These are phyloP conservation scores for Eristalis arbustorum DNA, from an alignment of 2,888 invertebrate genomes.

Conservation along the genomic window DNA sequence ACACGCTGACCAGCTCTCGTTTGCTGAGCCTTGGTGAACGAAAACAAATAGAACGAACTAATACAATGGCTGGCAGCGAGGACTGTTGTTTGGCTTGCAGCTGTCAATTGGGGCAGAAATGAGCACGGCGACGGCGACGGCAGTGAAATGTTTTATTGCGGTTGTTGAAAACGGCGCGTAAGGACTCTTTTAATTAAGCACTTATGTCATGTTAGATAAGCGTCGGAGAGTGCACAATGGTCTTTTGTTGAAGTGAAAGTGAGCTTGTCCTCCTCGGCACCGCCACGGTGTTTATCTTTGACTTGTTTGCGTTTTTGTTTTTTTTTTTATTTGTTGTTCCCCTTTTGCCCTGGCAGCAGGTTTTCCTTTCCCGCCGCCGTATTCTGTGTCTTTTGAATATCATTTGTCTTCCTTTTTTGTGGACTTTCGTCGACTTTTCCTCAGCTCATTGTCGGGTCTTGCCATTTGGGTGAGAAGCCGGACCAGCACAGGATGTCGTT, in stretches of 20 bases:
- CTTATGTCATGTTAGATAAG: slow-evolving; percentile 70
- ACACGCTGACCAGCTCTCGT: slow-evolving; percentile 2
- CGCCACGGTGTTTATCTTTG: slow-evolving; percentile 47
- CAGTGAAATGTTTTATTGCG: slow-evolving; percentile 67
- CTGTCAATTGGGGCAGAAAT: slow-evolving; percentile 51
- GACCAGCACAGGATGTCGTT: slow-evolving; percentile 37
- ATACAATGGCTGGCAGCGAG: slow-evolving; percentile 41
- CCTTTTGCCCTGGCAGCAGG: not conserved
- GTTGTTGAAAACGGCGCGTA: slow-evolving; percentile 55
- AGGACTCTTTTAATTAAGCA: slow-evolving; percentile 68
- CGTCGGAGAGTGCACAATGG: slow-evolving; percentile 59
- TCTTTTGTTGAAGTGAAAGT: slow-evolving; percentile 48
- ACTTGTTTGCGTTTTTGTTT: slow-evolving; percentile 14
- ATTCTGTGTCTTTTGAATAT: slow-evolving; percentile 26
- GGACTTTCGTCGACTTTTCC: not conserved
- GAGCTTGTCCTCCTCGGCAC: slow-evolving; percentile 14
- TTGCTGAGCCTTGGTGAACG: slow-evolving; percentile 45
- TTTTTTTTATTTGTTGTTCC: slow-evolving; percentile 3
- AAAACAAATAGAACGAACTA: slow-evolving; percentile 45
- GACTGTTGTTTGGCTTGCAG: slow-evolving; percentile 21
- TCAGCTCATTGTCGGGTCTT: slow-evolving; percentile 52
- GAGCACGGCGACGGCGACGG: slow-evolving; percentile 47
- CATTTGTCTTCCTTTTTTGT: not conserved
- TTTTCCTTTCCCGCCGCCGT: slow-evolving; percentile 4
- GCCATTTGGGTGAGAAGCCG: slow-evolving; percentile 28